phyloP scores from a whole-genome alignment of 2,797 vertebrate genomes.

The Enteromius afrohamiltoni region DNA sequence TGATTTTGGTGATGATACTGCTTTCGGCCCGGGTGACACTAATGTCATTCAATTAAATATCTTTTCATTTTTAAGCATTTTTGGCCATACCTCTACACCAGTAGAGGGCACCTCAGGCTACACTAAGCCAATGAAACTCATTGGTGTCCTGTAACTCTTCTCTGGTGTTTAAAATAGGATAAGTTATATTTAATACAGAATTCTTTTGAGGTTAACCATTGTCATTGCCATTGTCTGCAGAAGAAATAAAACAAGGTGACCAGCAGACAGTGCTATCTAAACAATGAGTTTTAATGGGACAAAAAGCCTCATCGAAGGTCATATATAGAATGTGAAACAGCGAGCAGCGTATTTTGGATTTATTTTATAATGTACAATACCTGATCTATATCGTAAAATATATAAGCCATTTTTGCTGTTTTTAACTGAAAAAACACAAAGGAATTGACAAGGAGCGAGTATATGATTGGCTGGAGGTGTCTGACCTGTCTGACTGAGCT shows the following conservation, averaged over 20 bases:
- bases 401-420: neutral
- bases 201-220: neutral
- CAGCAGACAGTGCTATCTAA: constrained; percentile 25
- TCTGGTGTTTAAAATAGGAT: neutral
- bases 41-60: neutral
- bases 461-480: constrained; percentile 30
- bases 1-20: neutral
- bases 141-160: neutral
- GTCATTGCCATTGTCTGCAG: neutral
- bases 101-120: constrained; percentile 41
- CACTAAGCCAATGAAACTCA: neutral
- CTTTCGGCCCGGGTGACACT: neutral
- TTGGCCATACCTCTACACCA: constrained; percentile 3
- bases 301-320: constrained; percentile 16
- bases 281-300: neutral
- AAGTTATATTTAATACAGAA: neutral
- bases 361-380: neutral
- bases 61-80: neutral
- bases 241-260: neutral
- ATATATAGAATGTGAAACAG: constrained; percentile 18
- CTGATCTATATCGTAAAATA: neutral
- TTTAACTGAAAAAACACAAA: neutral
- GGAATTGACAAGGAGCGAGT: neutral
- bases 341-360: neutral
- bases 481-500: constrained; percentile 94